Evolutionary conservation across 2,113 vertebrate species (phyloP), one percentile per base, ranked within the genome.

Genomic region (Notarius quadriscutis): DNA sequence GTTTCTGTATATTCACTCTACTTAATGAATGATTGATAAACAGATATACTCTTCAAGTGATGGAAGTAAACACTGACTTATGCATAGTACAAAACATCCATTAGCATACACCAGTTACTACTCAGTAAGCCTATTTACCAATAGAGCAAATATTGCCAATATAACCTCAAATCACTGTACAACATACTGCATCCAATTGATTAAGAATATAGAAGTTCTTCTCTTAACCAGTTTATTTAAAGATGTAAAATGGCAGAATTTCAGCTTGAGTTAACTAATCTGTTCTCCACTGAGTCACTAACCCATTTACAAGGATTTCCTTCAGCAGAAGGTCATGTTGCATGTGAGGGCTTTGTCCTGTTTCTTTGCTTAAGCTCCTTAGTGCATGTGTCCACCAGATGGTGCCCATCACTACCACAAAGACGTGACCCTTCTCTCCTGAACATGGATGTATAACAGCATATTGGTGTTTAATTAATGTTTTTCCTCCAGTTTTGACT

Each of bases 331-430:
- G 90, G 41, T 71, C 81, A 85, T 84, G 89, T 9, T 18, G 77
- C 90, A 88, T 41, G 41, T 88, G 86, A 89, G 88, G 71, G 85
- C 77, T 27, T 89, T 82, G 74, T 14, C 84, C 82, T 30, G 20
- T 86, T 91, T 93, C 86, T 91, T 90, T 89, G 88, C 88, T 84
- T 89, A 88, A 91, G 79, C 83, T 88, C 89, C 17, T 15, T 34
- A 41, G 15, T 63, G 77, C 90, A 84, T 41, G 14, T 86, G 80
- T 41, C 55, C 82, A 63, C 67, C 89, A 88, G 86, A 89, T 87
- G 85, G 83, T 86, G 83, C 63, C 67, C 18, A 51, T 51, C n/a
- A 51, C 15, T 72, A 51, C 72, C 81, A 34, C 8, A 3, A 48
- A 4, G 69, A 20, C 34, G 2, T 41, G 34, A 41, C 15, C 34